Conservation (phyloP, 2,113 vertebrate genomes). For the Anarhynchus alexandrinus region DNA sequence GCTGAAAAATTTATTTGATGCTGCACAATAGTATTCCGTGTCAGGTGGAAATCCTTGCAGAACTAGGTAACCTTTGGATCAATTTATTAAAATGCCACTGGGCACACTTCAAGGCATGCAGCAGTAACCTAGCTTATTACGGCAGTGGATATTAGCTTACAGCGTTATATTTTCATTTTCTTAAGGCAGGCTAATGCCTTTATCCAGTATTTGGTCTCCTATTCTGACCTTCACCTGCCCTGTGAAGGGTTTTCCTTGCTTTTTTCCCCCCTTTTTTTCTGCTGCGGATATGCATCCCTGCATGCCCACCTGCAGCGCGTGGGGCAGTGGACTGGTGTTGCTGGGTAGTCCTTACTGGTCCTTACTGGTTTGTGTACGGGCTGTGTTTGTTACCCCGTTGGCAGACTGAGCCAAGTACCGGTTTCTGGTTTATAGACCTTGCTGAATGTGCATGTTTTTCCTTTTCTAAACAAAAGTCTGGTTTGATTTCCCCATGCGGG, state of each 20-base stretch:
- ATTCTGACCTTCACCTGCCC: not conserved
- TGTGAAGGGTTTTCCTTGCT: not conserved
- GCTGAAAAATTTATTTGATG: not conserved
- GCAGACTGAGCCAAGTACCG: not conserved
- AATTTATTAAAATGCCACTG: not conserved
- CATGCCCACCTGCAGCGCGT: fast-evolving
- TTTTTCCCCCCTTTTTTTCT: not conserved
- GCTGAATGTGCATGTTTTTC: not conserved
- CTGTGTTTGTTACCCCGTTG: not conserved
- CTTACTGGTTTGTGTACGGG: not conserved
- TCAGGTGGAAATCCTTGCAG: not conserved
- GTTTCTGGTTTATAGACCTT: not conserved
- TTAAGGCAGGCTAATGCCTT: not conserved
- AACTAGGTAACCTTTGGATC: not conserved
- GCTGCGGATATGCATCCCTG: fast-evolving
- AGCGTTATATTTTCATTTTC: not conserved
- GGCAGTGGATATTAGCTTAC: not conserved
- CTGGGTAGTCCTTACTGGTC: too few relatives aligned
- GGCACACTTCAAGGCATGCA: not conserved
- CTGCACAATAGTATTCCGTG: not conserved
- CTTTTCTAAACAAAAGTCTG: not conserved
- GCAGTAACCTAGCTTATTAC: not conserved
- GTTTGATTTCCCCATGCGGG: not conserved
- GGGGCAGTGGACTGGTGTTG: not conserved
- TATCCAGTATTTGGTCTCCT: not conserved